Evolutionary conservation across 2,888 invertebrate genomes (phyloP), one percentile per base, ranked within the genome.

Genomic region (Carabus problematicus): DNA sequence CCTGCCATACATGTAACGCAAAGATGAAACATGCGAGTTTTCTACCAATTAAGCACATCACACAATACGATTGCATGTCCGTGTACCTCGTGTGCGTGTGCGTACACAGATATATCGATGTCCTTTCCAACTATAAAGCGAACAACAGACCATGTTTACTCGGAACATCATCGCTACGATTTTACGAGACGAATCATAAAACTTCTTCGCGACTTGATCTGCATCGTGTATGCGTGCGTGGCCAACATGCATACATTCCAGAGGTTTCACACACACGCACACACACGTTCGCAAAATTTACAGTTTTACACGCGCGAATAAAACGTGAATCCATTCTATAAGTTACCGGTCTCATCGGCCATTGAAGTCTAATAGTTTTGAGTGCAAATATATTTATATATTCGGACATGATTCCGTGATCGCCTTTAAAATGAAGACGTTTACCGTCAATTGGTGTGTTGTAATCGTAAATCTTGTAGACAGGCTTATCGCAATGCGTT

Each of bases 131-230:
- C 52, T 18, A 52, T 52, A 52, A 52, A 52, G 18, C 52, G 16
- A 52, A 52, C 52, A 52, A 52, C 52, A 16, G 52, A 19, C 12
- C 52, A 52, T 52, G 52, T 52, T 52, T 52, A 52, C 52, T 52
- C 52, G 18, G 8, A 19, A 52, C 29, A 29, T 29, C 29, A 29
- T 29, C 16, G 49, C 14, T 4, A 52, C 16, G 52, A 52, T 52
- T 52, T 52, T 52, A 52, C 52, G 52, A 52, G 12, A 52, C 52
- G 16, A 18, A 52, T 16, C 52, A 52, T 52, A 52, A 52, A 52
- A 52, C 14, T 52, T 19, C 18, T n/a, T 52, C 52, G 19, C 18
- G 19, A 9, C 52, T 52, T 52, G 52, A 52, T 52, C 52, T 52
- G 52, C 52, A 52, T 52, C 52, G 52, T 29, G 14, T 9, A 52